Evolutionary conservation across 1,140 invertebrate genomes (phyloP), one percentile per base, ranked within the genome.

Genomic region (Adoxophyes honmai): DNA sequence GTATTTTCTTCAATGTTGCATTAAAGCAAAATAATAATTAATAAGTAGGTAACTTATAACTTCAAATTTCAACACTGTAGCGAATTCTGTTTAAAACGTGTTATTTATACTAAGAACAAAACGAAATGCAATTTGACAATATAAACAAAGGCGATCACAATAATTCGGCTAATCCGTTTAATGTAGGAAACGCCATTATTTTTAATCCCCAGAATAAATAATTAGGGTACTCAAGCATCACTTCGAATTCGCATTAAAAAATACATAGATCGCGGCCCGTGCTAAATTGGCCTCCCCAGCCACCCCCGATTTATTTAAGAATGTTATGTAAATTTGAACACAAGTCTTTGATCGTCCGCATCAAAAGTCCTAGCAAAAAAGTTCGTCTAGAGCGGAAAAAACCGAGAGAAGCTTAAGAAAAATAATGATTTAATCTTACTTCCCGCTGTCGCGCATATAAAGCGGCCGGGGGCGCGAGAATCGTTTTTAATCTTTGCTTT

Each of bases 401-500:
- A 86, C 75, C 77, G 78, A 77, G 79, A 81, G 81, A 66, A 81
- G 86, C 86, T 88, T 86, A 85, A 86, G 82, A 87, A 89, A 89
- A 89, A 89, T 89, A 89, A 89, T 89, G 86, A 89, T 84, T 86
- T 89, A 89, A 89, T 89, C 86, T 84, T 71, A 76, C 80, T 86
- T 87, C 83, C 73, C 80, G 76, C 80, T 64, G 80, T 80, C 81
- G 75, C 82, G 86, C 86, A 88, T 88, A 88, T 87, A 85, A 88
- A 87, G 21, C 38, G 75, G 60, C 65, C 72, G 66, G 60, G 33
- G 63, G 74, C 64, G 78, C 75, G 71, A 82, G 84, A 89, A 89
- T 88, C 88, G 89, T 83, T 90, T 90, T 90, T 90, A 90, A 90
- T 90, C 89, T 90, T 90, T 89, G 89, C 89, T 90, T 90, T 90